A percentile compares a stretch with the other conserved stretches of the same genome.
Evolutionary conservation across 1,140 invertebrate species (phyloP).

Genomic region (Rhagoletis pomonella): DNA sequence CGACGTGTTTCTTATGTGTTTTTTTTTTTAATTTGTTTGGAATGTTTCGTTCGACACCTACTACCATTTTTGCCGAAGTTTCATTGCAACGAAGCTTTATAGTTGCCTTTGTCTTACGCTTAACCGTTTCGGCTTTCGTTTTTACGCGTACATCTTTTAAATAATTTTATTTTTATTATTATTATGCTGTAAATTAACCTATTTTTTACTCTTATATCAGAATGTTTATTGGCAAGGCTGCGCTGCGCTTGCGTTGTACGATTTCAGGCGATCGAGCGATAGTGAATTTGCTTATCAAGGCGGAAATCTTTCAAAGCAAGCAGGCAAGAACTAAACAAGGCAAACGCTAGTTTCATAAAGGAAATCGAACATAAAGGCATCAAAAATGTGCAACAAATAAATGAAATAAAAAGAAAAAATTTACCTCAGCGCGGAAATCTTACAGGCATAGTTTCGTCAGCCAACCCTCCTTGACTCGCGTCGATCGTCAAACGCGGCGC

Average conservation of each 20-base stretch:
- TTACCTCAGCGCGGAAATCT: background rate
- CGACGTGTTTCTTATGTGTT: too few relatives aligned
- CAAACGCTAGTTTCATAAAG: slow-evolving; percentile 8
- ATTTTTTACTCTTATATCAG: slow-evolving; percentile 27
- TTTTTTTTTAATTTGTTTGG: too few relatives aligned
- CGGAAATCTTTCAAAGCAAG: slow-evolving; percentile 55
- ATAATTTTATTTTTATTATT: background rate
- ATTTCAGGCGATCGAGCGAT: slow-evolving; percentile 14
- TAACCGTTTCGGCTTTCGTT: background rate
- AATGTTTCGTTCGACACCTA: background rate
- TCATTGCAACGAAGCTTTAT: background rate
- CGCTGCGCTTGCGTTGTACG: background rate
- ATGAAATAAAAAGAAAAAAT: slow-evolving; percentile 12
- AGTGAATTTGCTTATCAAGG: slow-evolving; percentile 54
- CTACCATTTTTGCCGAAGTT: background rate
- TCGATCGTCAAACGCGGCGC: background rate
- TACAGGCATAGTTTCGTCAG: background rate
- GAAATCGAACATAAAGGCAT: background rate
- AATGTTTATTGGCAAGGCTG: background rate
- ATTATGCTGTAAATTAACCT: background rate
- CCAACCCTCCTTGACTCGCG: background rate
- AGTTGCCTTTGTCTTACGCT: background rate
- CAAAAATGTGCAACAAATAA: too few relatives aligned
- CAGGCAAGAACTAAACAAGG: slow-evolving; percentile 43
- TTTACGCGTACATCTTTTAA: background rate